A percentile compares a stretch with the other conserved stretches of the same genome.
Evolutionary conservation across 1,140 invertebrate species (phyloP).

Genomic region (Drosophila lini): DNA sequence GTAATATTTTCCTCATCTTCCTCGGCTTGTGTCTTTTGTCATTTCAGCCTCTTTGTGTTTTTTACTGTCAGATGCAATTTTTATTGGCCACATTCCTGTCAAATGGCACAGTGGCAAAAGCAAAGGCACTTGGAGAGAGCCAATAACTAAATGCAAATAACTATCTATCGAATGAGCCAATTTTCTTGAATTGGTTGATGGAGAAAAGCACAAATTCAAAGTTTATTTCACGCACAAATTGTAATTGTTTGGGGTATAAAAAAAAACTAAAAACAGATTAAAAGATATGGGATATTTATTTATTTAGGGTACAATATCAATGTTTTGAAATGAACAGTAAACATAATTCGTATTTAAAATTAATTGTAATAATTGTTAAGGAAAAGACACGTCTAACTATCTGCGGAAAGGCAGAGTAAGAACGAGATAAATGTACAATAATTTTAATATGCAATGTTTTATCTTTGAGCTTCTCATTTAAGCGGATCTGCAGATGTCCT

Average conservation of each 20-base stretch:
- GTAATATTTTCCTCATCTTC: slow-evolving; percentile 22
- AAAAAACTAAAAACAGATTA: too few relatives aligned
- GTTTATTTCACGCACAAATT: not conserved
- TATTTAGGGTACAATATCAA: too few relatives aligned
- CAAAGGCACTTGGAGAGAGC: slow-evolving; percentile 27
- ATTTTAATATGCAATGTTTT: too few relatives aligned
- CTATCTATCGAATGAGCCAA: slow-evolving; percentile 25
- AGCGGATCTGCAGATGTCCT: not conserved
- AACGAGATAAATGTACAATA: too few relatives aligned
- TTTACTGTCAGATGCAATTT: slow-evolving; percentile 55
- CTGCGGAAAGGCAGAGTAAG: too few relatives aligned
- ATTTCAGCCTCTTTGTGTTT: slow-evolving; percentile 20
- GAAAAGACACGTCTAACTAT: too few relatives aligned
- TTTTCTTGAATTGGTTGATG: not conserved
- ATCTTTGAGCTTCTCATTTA: not conserved
- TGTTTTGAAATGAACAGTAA: too few relatives aligned
- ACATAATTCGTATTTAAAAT: too few relatives aligned
- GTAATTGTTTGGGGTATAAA: not conserved
- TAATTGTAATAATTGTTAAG: too few relatives aligned
- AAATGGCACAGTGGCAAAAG: slow-evolving; percentile 42
- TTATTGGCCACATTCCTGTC: slow-evolving; percentile 72
- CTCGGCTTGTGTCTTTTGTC: slow-evolving; percentile 21
- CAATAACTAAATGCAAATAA: slow-evolving; percentile 34
- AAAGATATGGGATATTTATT: too few relatives aligned
- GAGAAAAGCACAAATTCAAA: not conserved